These are phyloP conservation scores for Drosophila novamexicana DNA, from an alignment of 1,140 invertebrate genomes.

Conservation along the genomic window DNA sequence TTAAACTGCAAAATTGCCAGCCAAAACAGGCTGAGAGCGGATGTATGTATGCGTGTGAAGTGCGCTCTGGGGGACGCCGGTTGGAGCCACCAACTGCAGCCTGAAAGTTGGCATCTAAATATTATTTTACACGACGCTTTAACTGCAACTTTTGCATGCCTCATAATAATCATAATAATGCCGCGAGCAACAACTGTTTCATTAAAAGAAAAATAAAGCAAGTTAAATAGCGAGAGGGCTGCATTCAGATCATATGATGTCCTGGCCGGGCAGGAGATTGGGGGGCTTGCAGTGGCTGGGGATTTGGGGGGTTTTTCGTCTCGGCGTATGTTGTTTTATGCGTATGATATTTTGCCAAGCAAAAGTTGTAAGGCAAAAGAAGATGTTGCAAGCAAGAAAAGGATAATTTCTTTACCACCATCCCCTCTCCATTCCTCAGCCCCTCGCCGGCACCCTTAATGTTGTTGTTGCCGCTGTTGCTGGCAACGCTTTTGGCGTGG, in stretches of 20 bases:
- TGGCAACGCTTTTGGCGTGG: conserved; percentile 16
- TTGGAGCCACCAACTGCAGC: conserved; percentile 2
- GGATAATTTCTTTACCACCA: conserved; percentile 59
- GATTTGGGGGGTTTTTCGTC: background rate
- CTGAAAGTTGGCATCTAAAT: conserved; percentile 68
- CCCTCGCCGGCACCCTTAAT: background rate
- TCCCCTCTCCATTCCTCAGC: background rate
- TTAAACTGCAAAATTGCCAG: conserved; percentile 60
- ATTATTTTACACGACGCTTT: conserved; percentile 81
- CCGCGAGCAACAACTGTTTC: conserved; percentile 76
- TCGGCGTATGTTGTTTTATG: conserved; percentile 74
- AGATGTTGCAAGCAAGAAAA: conserved; percentile 38
- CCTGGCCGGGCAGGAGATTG: background rate
- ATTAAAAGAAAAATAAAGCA: conserved; percentile 72
- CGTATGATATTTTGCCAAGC: conserved; percentile 79
- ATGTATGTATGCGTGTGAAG: background rate
- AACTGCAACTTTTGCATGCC: conserved; percentile 79
- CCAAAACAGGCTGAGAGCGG: background rate
- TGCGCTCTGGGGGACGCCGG: background rate
- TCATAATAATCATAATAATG: conserved; percentile 81
- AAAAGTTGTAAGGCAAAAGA: conserved; percentile 65
- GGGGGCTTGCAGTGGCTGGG: background rate
- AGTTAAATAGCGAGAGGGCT: conserved; percentile 37
- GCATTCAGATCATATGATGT: conserved; percentile 21
- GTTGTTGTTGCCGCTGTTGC: conserved; percentile 1